These are phyloP conservation scores for Cuculus canorus DNA, from an alignment of 2,797 vertebrate genomes.

Conservation along the genomic window DNA sequence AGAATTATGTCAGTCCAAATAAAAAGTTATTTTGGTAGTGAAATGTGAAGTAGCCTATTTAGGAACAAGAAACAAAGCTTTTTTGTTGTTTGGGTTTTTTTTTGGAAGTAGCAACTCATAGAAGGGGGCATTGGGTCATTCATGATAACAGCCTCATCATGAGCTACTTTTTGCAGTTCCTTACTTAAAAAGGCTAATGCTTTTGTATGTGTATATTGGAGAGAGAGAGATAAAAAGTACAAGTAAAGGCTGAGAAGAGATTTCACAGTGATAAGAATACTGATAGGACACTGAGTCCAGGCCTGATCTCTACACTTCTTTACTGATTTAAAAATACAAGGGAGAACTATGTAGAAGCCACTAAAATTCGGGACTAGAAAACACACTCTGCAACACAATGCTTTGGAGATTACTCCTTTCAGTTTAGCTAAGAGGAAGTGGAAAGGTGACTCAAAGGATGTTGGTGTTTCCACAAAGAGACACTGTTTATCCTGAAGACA, in stretches of 20 bases:
- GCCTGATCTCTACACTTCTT: background rate
- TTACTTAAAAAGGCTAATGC: background rate
- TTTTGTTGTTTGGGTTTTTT: background rate
- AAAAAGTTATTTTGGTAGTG: background rate
- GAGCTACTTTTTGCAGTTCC: background rate
- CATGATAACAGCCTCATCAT: background rate
- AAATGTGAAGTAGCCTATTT: background rate
- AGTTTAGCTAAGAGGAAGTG: background rate
- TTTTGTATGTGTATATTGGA: background rate
- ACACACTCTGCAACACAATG: fast-evolving
- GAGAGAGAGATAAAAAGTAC: background rate
- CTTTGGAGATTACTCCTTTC: background rate
- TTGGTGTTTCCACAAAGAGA: background rate
- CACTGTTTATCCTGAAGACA: background rate
- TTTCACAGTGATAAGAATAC: background rate
- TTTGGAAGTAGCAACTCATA: background rate
- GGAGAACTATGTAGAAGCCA: background rate
- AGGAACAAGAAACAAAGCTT: background rate
- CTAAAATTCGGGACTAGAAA: background rate
- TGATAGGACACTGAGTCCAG: background rate
- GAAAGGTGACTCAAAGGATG: background rate
- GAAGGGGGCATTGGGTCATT: background rate
- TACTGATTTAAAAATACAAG: background rate
- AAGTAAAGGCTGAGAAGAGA: background rate
- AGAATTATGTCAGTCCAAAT: background rate